A percentile compares a stretch with the other conserved stretches of the same genome.
phyloP scores from a whole-genome alignment of 2,797 vertebrate species.

The Peromyscus nudipes region DNA sequence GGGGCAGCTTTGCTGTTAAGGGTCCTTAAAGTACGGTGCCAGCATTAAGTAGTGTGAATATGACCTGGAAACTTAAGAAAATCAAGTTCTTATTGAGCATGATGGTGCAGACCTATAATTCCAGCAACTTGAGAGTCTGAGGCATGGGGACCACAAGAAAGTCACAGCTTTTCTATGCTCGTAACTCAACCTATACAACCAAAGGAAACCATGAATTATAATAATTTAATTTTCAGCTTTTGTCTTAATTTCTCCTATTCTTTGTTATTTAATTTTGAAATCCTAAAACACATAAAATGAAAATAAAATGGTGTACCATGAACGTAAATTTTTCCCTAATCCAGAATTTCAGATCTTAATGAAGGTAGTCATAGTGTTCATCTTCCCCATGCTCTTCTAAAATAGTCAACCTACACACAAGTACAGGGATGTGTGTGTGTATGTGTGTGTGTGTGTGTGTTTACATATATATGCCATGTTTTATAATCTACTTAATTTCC shows the following conservation, averaged over 20 bases:
- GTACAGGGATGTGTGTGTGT: neutral
- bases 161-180: neutral
- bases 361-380: neutral
- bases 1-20: neutral
- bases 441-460: neutral
- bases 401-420: neutral
- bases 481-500: neutral
- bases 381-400: slow-evolving; percentile 10
- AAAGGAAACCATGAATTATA: neutral
- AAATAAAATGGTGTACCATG: neutral
- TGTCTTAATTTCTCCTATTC: neutral
- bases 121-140: neutral
- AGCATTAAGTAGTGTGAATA: neutral
- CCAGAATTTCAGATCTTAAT: neutral
- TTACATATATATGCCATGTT: no score
- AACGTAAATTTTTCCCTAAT: neutral
- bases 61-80: neutral
- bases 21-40: neutral
- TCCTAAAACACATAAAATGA: neutral
- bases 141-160: neutral
- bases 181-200: neutral
- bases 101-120: neutral
- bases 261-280: neutral
- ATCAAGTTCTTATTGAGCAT: neutral
- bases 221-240: neutral